Base-by-base conservation (phyloP, 2,888 invertebrate genomes). In the Apamea crenata region DNA sequence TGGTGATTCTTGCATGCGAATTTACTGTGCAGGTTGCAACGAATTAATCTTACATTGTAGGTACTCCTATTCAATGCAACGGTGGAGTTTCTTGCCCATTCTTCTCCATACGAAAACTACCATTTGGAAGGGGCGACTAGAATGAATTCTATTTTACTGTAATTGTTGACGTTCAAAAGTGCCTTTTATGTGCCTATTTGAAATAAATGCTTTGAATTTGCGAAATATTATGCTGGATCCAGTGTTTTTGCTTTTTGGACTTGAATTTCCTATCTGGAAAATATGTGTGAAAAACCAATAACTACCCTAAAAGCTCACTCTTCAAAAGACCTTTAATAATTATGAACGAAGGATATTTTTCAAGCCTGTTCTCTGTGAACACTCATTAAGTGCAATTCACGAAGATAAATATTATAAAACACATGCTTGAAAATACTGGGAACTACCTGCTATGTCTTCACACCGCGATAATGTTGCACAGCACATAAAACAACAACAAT, bases 401-500 rank as follows among this genome's bases (percentile, higher is more conserved):
- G 16, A 53, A 56, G 53, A 44, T 61, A 70, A 32, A 47, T 44
- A 40, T 29, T 21, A 53, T 40, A 66, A 65, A 63, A 82, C 29
- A 82, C 56, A 66, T 74, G 76, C 65, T 21, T 32, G 29, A 36
- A 68, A 36, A 21, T 61, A 59, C 68, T 68, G 44, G 14, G 44
- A 56, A 68, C 18, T 53, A 75, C 16, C 25, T 16, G 59, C n/a
- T 16, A 32, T n/a, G 16, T 61, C 32, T 40, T 68, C 29, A 77
- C 25, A 83, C 4, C 21, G 44, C 10, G 36, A 50, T 59, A 21
- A 50, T 56, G 73, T 65, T 29, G 16, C 32, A 69, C n/a, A 21
- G 40, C 44, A 80, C 50, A 50, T 50, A 73, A 65, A 85, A 29
- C 29, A 53, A 84, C 56, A 72, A 85, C 72, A 82, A 80, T 65